Base-by-base conservation (phyloP, 1,140 invertebrate genomes). In the Trichonephila clavipes region DNA sequence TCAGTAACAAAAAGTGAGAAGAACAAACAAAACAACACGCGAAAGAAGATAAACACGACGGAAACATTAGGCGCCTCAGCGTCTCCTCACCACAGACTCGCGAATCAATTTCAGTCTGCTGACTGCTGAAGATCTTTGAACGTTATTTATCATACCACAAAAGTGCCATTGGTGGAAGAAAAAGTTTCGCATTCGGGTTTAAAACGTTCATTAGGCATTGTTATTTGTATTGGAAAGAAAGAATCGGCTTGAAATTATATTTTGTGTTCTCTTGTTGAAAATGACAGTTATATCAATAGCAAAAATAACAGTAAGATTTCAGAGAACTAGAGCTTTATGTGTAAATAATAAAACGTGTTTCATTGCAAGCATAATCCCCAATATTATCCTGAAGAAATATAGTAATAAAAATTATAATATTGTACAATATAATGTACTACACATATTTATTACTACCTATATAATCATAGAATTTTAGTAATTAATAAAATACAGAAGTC, bases 21-120 rank as follows among this genome's bases (percentile, higher is more conserved):
- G 34, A 59, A 87, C n/a, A 59, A 87, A 87, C n/a, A 87, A 87
- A 87, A 87, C 16, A 87, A 40, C 85, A 64, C n/a, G 40, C 51
- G 21, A 85, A 4, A 58, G 44, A 58, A 72, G 21, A 85, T 59
- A 85, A 85, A 85, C 82, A 85, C 24, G 85, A 8, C 24, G 85
- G 51, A 58, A 64, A 61, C 58, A 87, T 87, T 87, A 64, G 85
- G 85, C 85, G 85, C 28, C 85, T 3, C 58, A 34, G 14, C 21
- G 85, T 87, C 85, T 87, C 59, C 40, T 28, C 61, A 64, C 14
- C 6, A 16, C 85, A 87, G 85, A 87, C 85, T 64, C 10, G 85
- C n/a, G 61, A 87, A 87, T 87, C 85, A 87, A 87, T 87, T 87
- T 58, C n/a, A 12, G 85, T 62, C 85, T 62, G 85, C 28, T 87